A percentile compares a stretch with the other conserved stretches of the same genome.
phyloP scores from a whole-genome alignment of 2,113 vertebrate species.

The Poeciliopsis retropinna region DNA sequence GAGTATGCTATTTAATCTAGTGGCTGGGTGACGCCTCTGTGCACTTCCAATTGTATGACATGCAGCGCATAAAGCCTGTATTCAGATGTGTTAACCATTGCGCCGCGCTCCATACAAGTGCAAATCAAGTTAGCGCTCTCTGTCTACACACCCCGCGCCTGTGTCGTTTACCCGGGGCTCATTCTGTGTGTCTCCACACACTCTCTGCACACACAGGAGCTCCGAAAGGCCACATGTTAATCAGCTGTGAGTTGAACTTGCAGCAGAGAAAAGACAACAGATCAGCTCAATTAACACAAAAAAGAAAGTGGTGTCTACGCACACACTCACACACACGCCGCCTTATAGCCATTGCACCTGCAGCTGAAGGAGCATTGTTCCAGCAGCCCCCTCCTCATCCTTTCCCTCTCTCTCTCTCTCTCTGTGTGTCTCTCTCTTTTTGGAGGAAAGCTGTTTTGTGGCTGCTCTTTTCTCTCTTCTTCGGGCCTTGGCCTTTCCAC shows the following conservation, averaged over 20 bases:
- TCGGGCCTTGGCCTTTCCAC: slow-evolving; percentile 74
- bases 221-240: slow-evolving; percentile 80
- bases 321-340: slow-evolving; percentile 55
- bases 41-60: slow-evolving; percentile 65
- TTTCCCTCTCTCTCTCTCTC: slow-evolving; percentile 4
- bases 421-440: slow-evolving; percentile 49
- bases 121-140: slow-evolving; percentile 79
- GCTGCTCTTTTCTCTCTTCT: slow-evolving; percentile 78
- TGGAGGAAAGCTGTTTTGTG: slow-evolving; percentile 80
- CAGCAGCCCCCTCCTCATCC: slow-evolving; percentile 56
- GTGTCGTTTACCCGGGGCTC: slow-evolving; percentile 63
- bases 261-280: slow-evolving; percentile 77
- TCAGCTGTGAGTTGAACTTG: slow-evolving; percentile 79
- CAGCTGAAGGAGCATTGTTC: slow-evolving; percentile 82
- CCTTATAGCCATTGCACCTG: slow-evolving; percentile 79
- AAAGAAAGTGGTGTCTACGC: slow-evolving; percentile 73
- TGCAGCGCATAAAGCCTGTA: slow-evolving; percentile 69
- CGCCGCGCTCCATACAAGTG: slow-evolving; percentile 77
- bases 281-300: slow-evolving; percentile 84
- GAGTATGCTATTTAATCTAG: slow-evolving; percentile 70
- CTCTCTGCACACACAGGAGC: slow-evolving; percentile 53
- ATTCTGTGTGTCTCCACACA: slow-evolving; percentile 47
- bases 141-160: slow-evolving; percentile 68
- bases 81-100: slow-evolving; percentile 76
- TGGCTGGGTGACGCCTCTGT: slow-evolving; percentile 67